Evolutionary conservation across 2,888 invertebrate genomes (phyloP), one percentile per base, ranked within the genome.

Genomic region (Fabriciana adippe): DNA sequence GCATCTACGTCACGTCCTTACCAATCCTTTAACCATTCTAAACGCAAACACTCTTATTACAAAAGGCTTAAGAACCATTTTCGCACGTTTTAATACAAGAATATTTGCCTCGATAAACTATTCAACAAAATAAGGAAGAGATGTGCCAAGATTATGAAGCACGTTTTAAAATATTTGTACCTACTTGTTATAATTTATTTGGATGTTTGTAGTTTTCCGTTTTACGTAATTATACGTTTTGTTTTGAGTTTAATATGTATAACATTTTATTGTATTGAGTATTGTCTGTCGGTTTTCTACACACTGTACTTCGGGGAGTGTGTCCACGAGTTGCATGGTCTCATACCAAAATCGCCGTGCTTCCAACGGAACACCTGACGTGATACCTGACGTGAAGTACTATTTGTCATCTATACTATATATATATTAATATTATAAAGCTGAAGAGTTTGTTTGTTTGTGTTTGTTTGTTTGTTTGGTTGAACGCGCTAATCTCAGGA

Each of bases 1-100:
- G 78, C 79, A 79, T 82, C 76, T 75, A 78, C 84, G 81, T 84
- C 84, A 84, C 85, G 83, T 83, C 81, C 79, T 79, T 79, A 82
- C 83, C 80, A 79, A 83, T 81, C 82, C 81, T 5, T 41, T 5
- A 15, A 18, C 14, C 18, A 21, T 2, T 45, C 18, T 21, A 63
- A 59, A 57, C 50, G 41, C 18, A 54, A 21, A 59, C 55, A 60
- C 35, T 71, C 72, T 73, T 83, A 77, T 69, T 21, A 1, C 47
- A 1, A 31, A 16, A 14, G 26, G 2, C 57, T 72, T 71, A 81
- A 61, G 67, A 41, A 41, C 35, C 11, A 41, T 41, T 41, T 41
- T 41, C 35, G 35, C 35, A 41, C 35, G 35, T 11, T 41, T 11
- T 41, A 1, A 41, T 11, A 11, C 8, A 11, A 72, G 47, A 54